Conservation (phyloP, 2,797 vertebrate species). For the Menidia menidia region DNA sequence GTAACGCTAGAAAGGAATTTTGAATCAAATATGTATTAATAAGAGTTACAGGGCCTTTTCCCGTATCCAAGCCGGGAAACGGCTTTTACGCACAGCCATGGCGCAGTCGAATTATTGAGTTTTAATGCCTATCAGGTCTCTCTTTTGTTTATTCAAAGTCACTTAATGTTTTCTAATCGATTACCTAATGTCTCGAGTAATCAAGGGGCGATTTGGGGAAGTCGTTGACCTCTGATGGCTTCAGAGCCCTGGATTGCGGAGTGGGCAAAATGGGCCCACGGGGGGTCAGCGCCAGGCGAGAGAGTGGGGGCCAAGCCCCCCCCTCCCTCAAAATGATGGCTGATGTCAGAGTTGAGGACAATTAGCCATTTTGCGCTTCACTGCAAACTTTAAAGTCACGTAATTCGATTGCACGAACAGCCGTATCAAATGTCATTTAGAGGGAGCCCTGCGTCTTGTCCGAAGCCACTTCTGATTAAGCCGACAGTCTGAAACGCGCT, state of each 20-base stretch:
- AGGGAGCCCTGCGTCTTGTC: constrained; percentile 43
- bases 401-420: constrained; percentile 73
- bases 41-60: background rate
- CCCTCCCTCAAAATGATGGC: constrained; percentile 59
- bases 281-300: constrained; percentile 57
- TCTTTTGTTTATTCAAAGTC: constrained; percentile 76
- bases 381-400: constrained; percentile 76
- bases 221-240: constrained; percentile 80
- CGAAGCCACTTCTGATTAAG: constrained; percentile 43
- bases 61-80: background rate
- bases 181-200: constrained; percentile 82
- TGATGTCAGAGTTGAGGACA: constrained; percentile 80
- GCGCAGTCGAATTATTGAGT: constrained; percentile 26
- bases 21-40: background rate
- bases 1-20: background rate
- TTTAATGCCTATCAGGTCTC: constrained; percentile 30
- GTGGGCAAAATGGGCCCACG: constrained; percentile 52
- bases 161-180: constrained; percentile 84
- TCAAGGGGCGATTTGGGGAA: constrained; percentile 78
- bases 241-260: constrained; percentile 63
- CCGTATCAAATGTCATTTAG: constrained; percentile 64
- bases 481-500: constrained; percentile 21
- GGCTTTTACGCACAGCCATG: background rate
- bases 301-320: constrained; percentile 24
- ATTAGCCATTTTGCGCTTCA: constrained; percentile 85